These are phyloP conservation scores for Lycaena phlaeas DNA, from an alignment of 2,888 invertebrate species.

Conservation along the genomic window DNA sequence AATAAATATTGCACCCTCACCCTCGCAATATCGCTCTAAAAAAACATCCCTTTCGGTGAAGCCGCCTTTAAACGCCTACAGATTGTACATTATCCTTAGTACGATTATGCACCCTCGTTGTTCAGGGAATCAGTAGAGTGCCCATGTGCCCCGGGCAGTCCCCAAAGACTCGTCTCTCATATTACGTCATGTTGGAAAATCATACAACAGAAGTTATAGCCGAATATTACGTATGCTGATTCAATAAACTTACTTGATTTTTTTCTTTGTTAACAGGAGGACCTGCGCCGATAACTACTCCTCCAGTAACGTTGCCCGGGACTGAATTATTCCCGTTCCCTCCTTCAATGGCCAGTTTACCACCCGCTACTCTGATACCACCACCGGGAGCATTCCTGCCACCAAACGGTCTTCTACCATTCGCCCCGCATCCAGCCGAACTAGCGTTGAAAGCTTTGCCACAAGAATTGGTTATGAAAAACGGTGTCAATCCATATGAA, in stretches of 20 bases:
- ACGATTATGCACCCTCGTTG: conserved; percentile 73
- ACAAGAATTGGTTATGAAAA: conserved; percentile 63
- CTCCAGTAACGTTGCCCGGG: conserved; percentile 51
- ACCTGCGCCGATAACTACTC: conserved; percentile 44
- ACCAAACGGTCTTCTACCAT: conserved; percentile 67
- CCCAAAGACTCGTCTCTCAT: conserved; percentile 63
- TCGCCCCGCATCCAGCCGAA: conserved; percentile 68
- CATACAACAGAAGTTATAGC: conserved; percentile 32
- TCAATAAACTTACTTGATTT: conserved; percentile 15
- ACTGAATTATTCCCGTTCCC: conserved; percentile 60
- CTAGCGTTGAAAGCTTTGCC: conserved; percentile 60
- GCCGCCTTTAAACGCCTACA: conserved; percentile 74
- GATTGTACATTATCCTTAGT: conserved; percentile 74
- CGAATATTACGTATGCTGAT: conserved; percentile 25
- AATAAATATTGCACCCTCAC: conserved; percentile 73
- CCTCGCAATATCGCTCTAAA: conserved; percentile 66
- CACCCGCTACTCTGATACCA: conserved; percentile 67
- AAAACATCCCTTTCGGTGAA: conserved; percentile 71
- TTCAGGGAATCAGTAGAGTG: conserved; percentile 66
- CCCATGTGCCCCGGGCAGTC: conserved; percentile 51
- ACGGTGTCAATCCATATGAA: conserved; percentile 74
- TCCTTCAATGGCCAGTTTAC: conserved; percentile 52
- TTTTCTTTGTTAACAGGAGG: conserved; percentile 58
- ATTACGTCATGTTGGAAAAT: conserved; percentile 62
- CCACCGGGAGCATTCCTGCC: conserved; percentile 73